Conservation (phyloP, 92 coral and sea anemone genomes). For the Palythoa heliodiscus region DNA sequence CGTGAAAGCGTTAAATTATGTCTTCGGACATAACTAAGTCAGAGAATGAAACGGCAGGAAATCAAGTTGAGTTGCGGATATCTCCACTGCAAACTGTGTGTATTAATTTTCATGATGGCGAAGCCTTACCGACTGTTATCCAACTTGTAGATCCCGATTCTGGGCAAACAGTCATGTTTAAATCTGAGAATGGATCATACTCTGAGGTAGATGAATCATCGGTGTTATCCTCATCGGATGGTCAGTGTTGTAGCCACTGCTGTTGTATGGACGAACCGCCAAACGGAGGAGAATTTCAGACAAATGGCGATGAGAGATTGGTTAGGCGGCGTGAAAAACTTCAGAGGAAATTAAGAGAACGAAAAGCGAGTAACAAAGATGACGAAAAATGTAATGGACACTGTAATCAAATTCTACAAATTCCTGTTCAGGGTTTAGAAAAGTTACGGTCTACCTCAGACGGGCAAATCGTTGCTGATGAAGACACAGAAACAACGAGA, state of each 20-base stretch:
- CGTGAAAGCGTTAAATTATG: slow-evolving; percentile 46
- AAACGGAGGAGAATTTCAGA: slow-evolving; percentile 58
- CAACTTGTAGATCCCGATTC: slow-evolving; percentile 86
- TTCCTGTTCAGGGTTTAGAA: slow-evolving; percentile 79
- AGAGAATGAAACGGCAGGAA: slow-evolving; percentile 69
- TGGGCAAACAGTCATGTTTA: slow-evolving; percentile 77
- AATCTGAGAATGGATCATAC: slow-evolving; percentile 64
- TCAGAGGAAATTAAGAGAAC: slow-evolving; percentile 87
- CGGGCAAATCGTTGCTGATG: slow-evolving; percentile 24
- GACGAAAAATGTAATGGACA: slow-evolving; percentile 85
- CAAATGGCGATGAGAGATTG: slow-evolving; percentile 77
- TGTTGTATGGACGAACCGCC: slow-evolving; percentile 59
- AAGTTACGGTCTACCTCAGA: slow-evolving; percentile 54
- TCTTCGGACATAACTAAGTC: slow-evolving; percentile 69
- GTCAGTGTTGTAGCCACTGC: slow-evolving; percentile 71
- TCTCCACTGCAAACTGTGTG: slow-evolving; percentile 78
- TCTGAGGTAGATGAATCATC: slow-evolving; percentile 68
- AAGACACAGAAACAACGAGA: neutral
- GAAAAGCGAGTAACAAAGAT: slow-evolving; percentile 72
- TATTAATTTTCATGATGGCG: slow-evolving; percentile 82
- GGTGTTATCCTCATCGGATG: slow-evolving; percentile 59
- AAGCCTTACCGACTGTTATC: slow-evolving; percentile 76
- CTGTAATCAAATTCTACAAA: slow-evolving; percentile 79
- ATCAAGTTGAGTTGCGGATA: slow-evolving; percentile 80
- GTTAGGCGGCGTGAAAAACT: slow-evolving; percentile 87